Conservation (phyloP, 2,888 invertebrate genomes). For the Hydraecia micacea region DNA sequence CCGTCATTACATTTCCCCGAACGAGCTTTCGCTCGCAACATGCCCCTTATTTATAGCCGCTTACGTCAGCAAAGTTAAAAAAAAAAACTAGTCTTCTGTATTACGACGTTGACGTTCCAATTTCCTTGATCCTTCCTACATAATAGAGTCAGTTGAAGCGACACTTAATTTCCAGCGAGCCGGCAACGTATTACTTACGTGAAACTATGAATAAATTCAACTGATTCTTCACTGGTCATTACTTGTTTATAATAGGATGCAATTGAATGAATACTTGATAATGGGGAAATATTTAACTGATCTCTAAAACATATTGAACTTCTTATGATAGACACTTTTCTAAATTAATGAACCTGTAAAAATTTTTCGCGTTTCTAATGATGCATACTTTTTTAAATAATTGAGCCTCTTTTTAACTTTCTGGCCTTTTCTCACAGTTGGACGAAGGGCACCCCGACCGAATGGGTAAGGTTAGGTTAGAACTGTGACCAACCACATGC, state of each 20-base stretch:
- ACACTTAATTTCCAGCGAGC: conserved; percentile 79
- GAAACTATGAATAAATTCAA: conserved; percentile 74
- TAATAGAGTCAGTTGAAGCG: conserved; percentile 74
- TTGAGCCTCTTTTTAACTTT: background rate
- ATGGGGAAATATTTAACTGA: background rate
- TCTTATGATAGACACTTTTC: background rate
- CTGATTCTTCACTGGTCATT: conserved; percentile 41
- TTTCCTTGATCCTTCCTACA: conserved; percentile 77
- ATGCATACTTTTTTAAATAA: background rate
- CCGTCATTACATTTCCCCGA: conserved; percentile 46
- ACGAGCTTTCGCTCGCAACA: conserved; percentile 33
- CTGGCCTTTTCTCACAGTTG: background rate
- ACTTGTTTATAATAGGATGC: conserved; percentile 15
- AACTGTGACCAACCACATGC: background rate
- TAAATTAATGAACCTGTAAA: too few species aligned
- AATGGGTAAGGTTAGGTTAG: background rate
- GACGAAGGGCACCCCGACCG: background rate
- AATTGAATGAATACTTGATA: background rate
- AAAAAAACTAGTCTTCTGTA: conserved; percentile 58
- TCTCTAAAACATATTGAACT: background rate
- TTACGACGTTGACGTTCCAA: conserved; percentile 75
- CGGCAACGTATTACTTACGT: conserved; percentile 62
- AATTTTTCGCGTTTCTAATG: too few species aligned
- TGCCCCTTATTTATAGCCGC: conserved; percentile 65
- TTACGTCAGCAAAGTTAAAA: conserved; percentile 67